These are phyloP conservation scores for Athalia rosae DNA, from an alignment of 2,888 invertebrate genomes.

Conservation along the genomic window DNA sequence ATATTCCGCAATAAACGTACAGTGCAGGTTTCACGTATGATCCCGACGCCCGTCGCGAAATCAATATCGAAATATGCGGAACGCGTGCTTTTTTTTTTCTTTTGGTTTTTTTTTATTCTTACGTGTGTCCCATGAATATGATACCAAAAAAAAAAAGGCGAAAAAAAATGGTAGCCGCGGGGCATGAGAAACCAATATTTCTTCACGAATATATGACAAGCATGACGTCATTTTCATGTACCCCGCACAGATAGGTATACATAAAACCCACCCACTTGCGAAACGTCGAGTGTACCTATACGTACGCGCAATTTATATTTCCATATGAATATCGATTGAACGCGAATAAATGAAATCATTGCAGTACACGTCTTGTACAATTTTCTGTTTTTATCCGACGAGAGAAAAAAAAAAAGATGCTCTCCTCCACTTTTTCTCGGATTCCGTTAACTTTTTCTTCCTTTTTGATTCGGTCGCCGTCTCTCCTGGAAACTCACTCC, in stretches of 20 bases:
- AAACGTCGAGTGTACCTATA: no score
- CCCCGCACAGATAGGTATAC: no score
- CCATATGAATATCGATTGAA: no score
- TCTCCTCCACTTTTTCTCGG: background rate
- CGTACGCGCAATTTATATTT: no score
- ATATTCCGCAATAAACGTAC: background rate
- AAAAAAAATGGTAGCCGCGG: background rate
- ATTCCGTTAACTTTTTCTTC: background rate
- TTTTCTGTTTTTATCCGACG: background rate
- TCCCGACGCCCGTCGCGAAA: constrained; percentile 31
- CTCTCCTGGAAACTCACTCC: constrained; percentile 22
- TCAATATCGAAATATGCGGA: constrained; percentile 8
- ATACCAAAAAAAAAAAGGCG: constrained; percentile 13
- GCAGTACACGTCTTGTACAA: background rate
- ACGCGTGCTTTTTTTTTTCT: background rate
- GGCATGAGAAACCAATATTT: constrained; percentile 17
- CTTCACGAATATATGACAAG: background rate
- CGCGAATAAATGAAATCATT: background rate
- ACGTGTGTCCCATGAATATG: background rate
- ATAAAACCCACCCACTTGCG: no score
- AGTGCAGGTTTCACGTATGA: background rate
- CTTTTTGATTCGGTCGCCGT: background rate
- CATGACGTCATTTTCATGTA: background rate
- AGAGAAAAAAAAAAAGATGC: constrained; percentile 32
- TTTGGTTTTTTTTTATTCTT: background rate